A percentile compares a stretch with the other conserved stretches of the same genome.
Conservation (phyloP, 2,113 vertebrate species). For the Oryctolagus cuniculus region mOryCun1.1 NC_091445.1:53845001-53845500, state of each 20-base stretch:
- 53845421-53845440: not conserved
- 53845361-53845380: not conserved
- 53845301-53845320: not conserved
- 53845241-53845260: not conserved
- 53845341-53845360: accelerated
- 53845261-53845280: not conserved
- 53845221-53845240: not conserved
- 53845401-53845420: not conserved
- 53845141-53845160: not conserved
- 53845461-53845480: not conserved
- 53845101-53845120: not conserved
- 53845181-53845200: not conserved
- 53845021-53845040: not conserved
- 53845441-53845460: not conserved
- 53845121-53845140: not conserved
- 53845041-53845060: not conserved
- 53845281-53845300: not conserved
- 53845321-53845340: not conserved
- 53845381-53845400: too few relatives aligned
- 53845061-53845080: not conserved
- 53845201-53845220: not conserved
- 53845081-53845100: not conserved
- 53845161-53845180: not conserved
- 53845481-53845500: not conserved
- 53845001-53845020: not conserved